These are phyloP conservation scores for Lingula anatina DNA, from an alignment of 2,888 invertebrate species.

Conservation along the genomic window DNA sequence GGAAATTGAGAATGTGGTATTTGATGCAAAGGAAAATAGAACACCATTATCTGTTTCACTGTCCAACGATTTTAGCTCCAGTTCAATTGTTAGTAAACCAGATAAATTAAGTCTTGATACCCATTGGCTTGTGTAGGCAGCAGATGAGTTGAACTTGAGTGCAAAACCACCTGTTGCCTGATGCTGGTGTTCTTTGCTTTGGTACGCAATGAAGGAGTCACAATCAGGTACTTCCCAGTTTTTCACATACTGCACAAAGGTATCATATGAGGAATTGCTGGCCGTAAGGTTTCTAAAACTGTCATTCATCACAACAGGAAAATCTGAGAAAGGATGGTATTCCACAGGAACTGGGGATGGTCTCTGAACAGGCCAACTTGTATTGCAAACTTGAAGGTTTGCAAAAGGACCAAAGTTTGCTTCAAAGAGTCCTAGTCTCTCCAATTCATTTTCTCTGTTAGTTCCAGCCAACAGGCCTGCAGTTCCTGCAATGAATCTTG, in stretches of 20 bases:
- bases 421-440: constrained; percentile 9
- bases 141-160: constrained; percentile 17
- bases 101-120: too few species aligned
- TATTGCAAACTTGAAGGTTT: background rate
- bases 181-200: constrained; percentile 8
- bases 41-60: constrained; percentile 18
- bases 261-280: background rate
- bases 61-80: too few species aligned
- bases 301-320: background rate
- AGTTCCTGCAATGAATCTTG: constrained; percentile 7
- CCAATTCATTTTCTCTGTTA: constrained; percentile 1
- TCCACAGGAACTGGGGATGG: background rate
- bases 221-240: constrained; percentile 11
- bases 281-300: background rate
- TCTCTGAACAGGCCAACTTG: background rate
- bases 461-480: constrained; percentile 21
- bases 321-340: background rate
- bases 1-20: constrained; percentile 13
- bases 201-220: constrained; percentile 20
- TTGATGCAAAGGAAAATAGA: constrained; percentile 19
- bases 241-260: background rate
- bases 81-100: too few species aligned
- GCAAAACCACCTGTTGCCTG: constrained; percentile 23
- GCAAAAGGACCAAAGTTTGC: constrained; percentile 13
- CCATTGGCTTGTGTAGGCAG: too few species aligned